phyloP scores from a whole-genome alignment of 1,140 invertebrate genomes.

The Lucilia cuprina region DNA sequence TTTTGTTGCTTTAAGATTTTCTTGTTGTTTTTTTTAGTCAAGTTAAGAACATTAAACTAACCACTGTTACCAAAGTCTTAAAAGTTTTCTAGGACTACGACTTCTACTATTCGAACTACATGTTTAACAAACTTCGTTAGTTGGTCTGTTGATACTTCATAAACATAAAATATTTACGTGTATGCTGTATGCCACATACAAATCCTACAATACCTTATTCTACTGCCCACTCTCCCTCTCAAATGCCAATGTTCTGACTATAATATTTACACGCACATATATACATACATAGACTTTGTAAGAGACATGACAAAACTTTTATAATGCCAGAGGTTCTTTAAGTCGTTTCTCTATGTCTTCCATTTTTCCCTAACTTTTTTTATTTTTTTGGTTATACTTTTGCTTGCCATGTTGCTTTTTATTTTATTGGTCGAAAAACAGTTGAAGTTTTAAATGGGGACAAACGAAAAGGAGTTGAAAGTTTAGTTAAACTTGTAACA shows the following conservation, averaged over 20 bases:
- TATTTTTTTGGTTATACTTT: not conserved
- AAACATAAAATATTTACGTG: not conserved
- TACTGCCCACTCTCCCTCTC: not conserved
- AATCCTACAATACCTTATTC: not conserved
- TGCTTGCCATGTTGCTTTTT: not conserved
- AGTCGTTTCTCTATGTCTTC: not conserved
- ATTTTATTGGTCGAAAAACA: not conserved
- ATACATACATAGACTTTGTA: not conserved
- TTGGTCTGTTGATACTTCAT: slow-evolving; percentile 4
- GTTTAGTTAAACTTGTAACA: slow-evolving; percentile 27
- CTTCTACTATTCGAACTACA: not conserved
- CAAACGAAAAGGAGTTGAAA: slow-evolving; percentile 23
- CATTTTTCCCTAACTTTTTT: not conserved
- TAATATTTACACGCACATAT: not conserved
- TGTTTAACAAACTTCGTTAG: not conserved
- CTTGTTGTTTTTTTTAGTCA: not conserved
- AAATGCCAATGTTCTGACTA: too few species aligned
- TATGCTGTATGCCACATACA: not conserved
- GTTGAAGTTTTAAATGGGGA: not conserved
- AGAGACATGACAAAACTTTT: slow-evolving; percentile 27
- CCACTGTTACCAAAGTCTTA: slow-evolving; percentile 29
- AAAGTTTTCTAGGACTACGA: not conserved
- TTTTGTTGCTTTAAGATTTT: not conserved
- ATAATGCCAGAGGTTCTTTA: slow-evolving; percentile 23
- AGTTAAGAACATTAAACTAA: not conserved